These are phyloP conservation scores for Thermophis baileyi DNA, from an alignment of 2,113 vertebrate species.

Conservation along the genomic window DNA sequence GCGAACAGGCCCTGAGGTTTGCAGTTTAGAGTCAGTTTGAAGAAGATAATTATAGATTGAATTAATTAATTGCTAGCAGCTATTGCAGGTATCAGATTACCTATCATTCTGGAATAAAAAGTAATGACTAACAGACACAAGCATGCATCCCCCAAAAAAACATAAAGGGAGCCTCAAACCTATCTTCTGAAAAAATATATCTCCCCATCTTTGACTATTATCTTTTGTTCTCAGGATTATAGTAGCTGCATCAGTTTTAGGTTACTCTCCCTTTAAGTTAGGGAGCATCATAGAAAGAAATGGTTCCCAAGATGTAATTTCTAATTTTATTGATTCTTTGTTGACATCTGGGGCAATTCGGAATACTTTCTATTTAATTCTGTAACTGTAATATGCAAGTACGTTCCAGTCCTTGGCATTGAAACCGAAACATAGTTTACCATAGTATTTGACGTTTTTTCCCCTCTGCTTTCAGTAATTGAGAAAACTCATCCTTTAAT, in stretches of 20 bases:
- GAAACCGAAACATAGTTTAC: constrained; percentile 15
- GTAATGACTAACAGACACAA: neutral
- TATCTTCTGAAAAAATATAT: neutral
- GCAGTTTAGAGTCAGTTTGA: neutral
- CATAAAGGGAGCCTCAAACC: neutral
- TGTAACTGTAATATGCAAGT: neutral
- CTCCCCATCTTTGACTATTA: neutral
- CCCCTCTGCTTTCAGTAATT: constrained; percentile 15
- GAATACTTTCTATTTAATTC: constrained; percentile 19
- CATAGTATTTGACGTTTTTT: neutral
- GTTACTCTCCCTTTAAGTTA: neutral
- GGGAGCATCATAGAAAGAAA: neutral
- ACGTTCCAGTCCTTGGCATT: neutral
- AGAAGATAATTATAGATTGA: neutral
- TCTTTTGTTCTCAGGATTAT: neutral
- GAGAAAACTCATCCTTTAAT: constrained; percentile 3
- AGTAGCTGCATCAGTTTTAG: neutral
- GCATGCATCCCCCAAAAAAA: neutral
- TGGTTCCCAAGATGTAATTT: neutral
- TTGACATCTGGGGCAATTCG: neutral
- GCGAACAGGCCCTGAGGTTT: neutral
- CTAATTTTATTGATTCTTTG: neutral
- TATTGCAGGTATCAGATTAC: neutral
- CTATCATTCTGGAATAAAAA: neutral
- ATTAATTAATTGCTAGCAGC: neutral